Evolutionary conservation across 2,888 invertebrate species (phyloP).

Genomic region (Heliconius ismenius): DNA sequence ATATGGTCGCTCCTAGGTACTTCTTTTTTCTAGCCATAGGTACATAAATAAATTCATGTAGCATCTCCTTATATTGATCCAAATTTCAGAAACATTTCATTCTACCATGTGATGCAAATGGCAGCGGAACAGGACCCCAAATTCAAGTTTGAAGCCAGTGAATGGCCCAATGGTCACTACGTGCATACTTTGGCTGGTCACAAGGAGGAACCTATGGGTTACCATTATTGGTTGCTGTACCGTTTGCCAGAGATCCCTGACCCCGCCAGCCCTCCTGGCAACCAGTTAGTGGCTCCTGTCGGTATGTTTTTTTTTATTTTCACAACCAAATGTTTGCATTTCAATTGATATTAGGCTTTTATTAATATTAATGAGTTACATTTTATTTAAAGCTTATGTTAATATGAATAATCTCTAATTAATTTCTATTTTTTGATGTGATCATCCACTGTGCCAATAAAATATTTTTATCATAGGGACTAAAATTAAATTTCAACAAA

Average conservation of each 20-base stretch:
- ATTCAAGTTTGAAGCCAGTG: constrained; percentile 89
- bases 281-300: constrained; percentile 93
- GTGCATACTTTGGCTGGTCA: constrained; percentile 92
- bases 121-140: constrained; percentile 90
- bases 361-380: no score
- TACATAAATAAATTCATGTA: neutral
- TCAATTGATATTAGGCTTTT: no score
- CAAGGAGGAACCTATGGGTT: constrained; percentile 91
- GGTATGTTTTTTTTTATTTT: constrained; percentile 79
- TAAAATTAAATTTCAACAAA: no score
- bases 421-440: neutral
- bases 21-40: neutral
- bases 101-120: constrained; percentile 89
- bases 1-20: constrained; percentile 88
- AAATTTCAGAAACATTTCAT: constrained; percentile 81
- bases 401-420: no score
- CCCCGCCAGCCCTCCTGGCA: constrained; percentile 90
- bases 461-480: no score
- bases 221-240: constrained; percentile 94
- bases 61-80: constrained; percentile 21
- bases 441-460: neutral
- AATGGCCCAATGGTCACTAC: constrained; percentile 96
- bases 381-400: neutral
- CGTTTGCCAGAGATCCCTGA: constrained; percentile 90
- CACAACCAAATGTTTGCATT: no score